Base-by-base conservation (phyloP, 2,888 invertebrate genomes). In the Leptinotarsa tumamoca region DNA sequence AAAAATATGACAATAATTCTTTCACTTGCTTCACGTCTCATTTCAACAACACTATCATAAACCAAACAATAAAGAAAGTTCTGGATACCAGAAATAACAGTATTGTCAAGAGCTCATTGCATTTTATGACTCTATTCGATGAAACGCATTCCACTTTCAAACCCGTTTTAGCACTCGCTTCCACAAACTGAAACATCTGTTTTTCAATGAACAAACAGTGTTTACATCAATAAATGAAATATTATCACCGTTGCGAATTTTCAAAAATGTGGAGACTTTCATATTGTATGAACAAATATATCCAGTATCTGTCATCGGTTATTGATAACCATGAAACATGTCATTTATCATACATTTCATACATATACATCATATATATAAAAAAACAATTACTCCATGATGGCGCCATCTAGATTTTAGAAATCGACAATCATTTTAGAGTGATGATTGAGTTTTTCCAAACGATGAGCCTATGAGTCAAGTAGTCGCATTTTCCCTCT, bases 11-110 rank as follows among this genome's bases (percentile, higher is more conserved):
- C 61, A 70, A 52, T 49, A 70, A 67, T 67, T 74, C 23, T 58
- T 66, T 68, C 69, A 68, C 49, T 76, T 70, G 23, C 27, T 72
- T 69, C 54, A 74, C 61, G 63, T 27, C 71, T 10, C 27, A 74
- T 72, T 74, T 77, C 72, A 77, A 77, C 73, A 75, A 72, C 73
- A 52, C 72, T 56, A 73, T 71, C 68, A 56, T 73, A 70, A 67
- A 69, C 72, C 75, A 72, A 73, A 71, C 71, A 71, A 75, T 75
- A 73, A 71, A 75, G 73, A 77, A 75, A 75, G 56, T 50, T 70
- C 58, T 50, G 70, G 70, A 49, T 70, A 70, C 70, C 70, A 50
- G 43, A 70, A 61, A 70, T 70, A 70, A 70, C 49, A 58, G 49
- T 69, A 27, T 70, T 70, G 61, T 70, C 70, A 70, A 58, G 70